These are phyloP conservation scores for Cottus gobio DNA, from an alignment of 2,113 vertebrate species.

Conservation along the genomic window DNA sequence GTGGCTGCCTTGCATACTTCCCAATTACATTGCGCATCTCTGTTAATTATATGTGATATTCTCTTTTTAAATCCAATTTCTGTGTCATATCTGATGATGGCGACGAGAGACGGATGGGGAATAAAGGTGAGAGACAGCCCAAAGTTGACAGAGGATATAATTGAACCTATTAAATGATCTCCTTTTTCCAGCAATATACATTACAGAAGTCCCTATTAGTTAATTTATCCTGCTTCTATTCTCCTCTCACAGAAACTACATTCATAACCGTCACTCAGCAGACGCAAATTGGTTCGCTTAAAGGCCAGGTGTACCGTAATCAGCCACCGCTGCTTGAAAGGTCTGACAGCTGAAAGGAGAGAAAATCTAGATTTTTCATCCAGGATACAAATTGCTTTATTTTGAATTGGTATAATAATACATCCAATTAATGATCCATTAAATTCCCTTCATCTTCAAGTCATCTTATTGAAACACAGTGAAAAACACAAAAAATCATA, in stretches of 20 bases:
- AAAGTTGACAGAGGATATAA: constrained; percentile 15
- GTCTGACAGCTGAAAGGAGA: constrained; percentile 18
- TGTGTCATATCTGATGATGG: constrained; percentile 17
- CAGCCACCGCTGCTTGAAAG: not conserved
- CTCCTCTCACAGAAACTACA: constrained; percentile 5
- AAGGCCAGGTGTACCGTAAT: constrained; percentile 16
- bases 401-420: no score
- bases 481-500: not conserved
- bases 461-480: not conserved
- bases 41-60: constrained; percentile 4
- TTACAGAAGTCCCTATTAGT: not conserved
- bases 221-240: constrained; percentile 1
- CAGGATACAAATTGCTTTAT: not conserved
- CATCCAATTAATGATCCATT: not conserved
- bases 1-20: not conserved
- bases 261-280: constrained; percentile 21
- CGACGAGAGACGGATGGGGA: not conserved
- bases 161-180: constrained; percentile 12
- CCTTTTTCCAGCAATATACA: not conserved
- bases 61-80: constrained; percentile 18
- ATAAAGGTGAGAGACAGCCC: not conserved
- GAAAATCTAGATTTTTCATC: not conserved
- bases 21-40: not conserved
- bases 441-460: not conserved
- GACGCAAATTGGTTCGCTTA: not conserved